Percentiles rank a stretch among this genome's conserved stretches.
Evolutionary conservation across 2,888 invertebrate species (phyloP).

Genomic region (Biston stratarius): DNA sequence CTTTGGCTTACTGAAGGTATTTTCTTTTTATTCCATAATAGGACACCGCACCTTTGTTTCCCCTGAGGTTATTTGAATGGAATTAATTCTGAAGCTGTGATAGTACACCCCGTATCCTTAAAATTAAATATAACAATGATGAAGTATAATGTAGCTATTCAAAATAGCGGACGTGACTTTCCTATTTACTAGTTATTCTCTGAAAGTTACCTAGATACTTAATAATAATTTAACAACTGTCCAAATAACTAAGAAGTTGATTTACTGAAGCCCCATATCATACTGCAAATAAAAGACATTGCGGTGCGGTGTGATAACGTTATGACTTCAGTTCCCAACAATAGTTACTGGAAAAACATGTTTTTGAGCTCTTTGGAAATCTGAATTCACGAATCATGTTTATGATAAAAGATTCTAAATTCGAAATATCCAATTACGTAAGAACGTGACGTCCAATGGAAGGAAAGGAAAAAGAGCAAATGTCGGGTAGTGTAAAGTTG

Average conservation of each 20-base stretch:
- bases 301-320: slow-evolving; percentile 27
- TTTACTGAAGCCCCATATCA: slow-evolving; percentile 50
- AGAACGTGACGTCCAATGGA: slow-evolving; percentile 38
- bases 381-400: slow-evolving; percentile 28
- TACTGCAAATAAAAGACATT: slow-evolving; percentile 61
- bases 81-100: too few species aligned
- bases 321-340: slow-evolving; percentile 47
- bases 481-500: slow-evolving; percentile 42
- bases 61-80: too few species aligned
- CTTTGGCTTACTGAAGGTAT: too few species aligned
- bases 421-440: slow-evolving; percentile 30
- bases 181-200: neutral
- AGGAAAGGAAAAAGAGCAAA: slow-evolving; percentile 49
- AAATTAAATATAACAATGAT: too few species aligned
- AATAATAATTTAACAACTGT: slow-evolving; percentile 36
- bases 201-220: slow-evolving; percentile 1
- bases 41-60: too few species aligned
- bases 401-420: slow-evolving; percentile 25
- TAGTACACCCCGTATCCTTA: too few species aligned
- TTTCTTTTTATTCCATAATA: too few species aligned
- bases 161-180: slow-evolving; percentile 31
- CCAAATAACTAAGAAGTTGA: slow-evolving; percentile 44
- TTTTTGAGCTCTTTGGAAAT: slow-evolving; percentile 23
- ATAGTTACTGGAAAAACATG: slow-evolving; percentile 27
- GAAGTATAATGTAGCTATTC: neutral